Evolutionary conservation across 2,113 vertebrate genomes (phyloP).

Genomic region (Ameiurus melas): DNA sequence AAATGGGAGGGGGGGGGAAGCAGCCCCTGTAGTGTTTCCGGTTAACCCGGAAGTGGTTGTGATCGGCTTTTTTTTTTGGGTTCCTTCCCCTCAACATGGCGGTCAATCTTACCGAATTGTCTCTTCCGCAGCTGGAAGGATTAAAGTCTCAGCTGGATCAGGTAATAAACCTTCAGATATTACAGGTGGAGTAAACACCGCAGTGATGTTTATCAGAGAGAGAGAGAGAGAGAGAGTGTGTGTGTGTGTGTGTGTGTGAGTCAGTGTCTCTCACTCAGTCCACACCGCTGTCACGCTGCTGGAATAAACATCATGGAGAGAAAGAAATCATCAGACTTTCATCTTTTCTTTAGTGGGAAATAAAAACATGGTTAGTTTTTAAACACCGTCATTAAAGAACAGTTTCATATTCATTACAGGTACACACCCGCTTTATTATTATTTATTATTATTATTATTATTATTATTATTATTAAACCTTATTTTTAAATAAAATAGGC

Average conservation of each 20-base stretch:
- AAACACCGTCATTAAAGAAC: too few species aligned
- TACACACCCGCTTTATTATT: too few species aligned
- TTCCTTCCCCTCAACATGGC: constrained; percentile 81
- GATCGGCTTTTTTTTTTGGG: constrained; percentile 5
- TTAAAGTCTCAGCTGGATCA: constrained; percentile 88
- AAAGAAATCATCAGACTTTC: too few species aligned
- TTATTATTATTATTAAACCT: too few species aligned
- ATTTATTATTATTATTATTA: too few species aligned
- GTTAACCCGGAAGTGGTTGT: constrained; percentile 60
- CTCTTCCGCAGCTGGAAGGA: constrained; percentile 84
- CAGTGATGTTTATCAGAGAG: neutral
- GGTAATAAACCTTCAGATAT: constrained; percentile 60
- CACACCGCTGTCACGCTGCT: neutral
- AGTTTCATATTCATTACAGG: too few species aligned
- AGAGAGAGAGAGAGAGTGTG: too few species aligned
- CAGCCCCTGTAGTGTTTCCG: constrained; percentile 32
- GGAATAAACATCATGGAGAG: neutral
- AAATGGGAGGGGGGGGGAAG: too few species aligned
- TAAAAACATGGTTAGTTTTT: too few species aligned
- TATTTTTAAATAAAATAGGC: too few species aligned
- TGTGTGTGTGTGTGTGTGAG: too few species aligned
- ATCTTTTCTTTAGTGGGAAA: too few species aligned
- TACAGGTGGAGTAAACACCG: neutral
- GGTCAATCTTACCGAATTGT: constrained; percentile 85
- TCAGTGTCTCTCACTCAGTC: neutral